Evolutionary conservation across 2,113 vertebrate genomes (phyloP).

Genomic region (Seriola rivoliana): DNA sequence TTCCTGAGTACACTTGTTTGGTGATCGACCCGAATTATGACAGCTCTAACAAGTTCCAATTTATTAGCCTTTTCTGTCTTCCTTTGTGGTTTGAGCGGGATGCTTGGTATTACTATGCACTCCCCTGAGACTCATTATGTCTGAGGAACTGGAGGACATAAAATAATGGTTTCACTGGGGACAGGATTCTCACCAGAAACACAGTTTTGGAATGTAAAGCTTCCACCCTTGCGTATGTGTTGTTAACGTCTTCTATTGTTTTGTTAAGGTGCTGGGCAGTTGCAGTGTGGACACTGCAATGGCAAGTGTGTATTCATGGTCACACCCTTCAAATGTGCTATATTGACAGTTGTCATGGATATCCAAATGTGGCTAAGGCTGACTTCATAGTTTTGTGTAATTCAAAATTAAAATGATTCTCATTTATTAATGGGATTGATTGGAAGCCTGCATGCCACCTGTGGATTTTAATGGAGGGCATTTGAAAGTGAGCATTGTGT

Average conservation of each 20-base stretch:
- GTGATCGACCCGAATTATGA: conserved; percentile 39
- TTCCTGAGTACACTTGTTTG: conserved; percentile 8
- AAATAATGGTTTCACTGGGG: conserved; percentile 74
- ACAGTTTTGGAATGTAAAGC: conserved; percentile 46
- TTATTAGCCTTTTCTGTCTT: conserved; percentile 40
- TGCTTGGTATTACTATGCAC: conserved; percentile 36
- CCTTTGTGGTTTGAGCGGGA: conserved; percentile 48
- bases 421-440: conserved; percentile 40
- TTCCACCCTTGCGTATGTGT: neutral
- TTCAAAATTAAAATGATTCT: conserved; percentile 25
- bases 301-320: conserved; percentile 34
- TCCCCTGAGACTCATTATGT: conserved; percentile 67
- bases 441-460: conserved; percentile 43
- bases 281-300: conserved; percentile 36
- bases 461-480: conserved; percentile 55
- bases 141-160: conserved; percentile 68
- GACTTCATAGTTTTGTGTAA: conserved; percentile 28
- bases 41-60: conserved; percentile 42
- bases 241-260: conserved; percentile 27
- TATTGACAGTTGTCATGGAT: conserved; percentile 59
- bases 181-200: conserved; percentile 44
- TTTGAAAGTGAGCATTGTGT: conserved; percentile 37
- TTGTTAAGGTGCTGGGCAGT: conserved; percentile 25
- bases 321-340: conserved; percentile 35
- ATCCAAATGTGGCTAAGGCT: conserved; percentile 41